Conservation (phyloP, 2,888 invertebrate species). For the Merodon equestris region DNA sequence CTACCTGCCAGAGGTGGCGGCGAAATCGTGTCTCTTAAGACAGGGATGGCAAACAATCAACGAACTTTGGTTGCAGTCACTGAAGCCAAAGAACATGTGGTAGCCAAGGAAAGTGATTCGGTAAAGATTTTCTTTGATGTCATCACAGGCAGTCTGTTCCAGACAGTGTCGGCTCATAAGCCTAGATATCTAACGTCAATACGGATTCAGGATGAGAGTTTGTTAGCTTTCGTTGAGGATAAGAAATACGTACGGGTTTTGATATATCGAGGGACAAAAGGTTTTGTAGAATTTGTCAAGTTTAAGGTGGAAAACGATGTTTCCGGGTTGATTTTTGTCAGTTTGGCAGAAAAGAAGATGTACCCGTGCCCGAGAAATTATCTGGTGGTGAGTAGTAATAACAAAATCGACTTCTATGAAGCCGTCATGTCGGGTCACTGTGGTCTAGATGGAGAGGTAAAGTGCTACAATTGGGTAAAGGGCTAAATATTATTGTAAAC, state of each 20-base stretch:
- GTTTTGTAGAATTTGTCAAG: slow-evolving; percentile 75
- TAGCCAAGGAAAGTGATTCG: slow-evolving; percentile 72
- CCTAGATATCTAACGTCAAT: slow-evolving; percentile 79
- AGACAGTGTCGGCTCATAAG: slow-evolving; percentile 79
- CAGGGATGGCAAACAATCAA: slow-evolving; percentile 72
- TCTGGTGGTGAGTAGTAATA: slow-evolving; percentile 69
- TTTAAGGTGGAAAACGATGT: slow-evolving; percentile 68
- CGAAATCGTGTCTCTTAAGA: slow-evolving; percentile 75
- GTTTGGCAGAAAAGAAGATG: slow-evolving; percentile 47
- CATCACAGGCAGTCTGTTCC: slow-evolving; percentile 79
- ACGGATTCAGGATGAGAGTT: slow-evolving; percentile 79
- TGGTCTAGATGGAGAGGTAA: slow-evolving; percentile 8
- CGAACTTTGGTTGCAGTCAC: slow-evolving; percentile 77
- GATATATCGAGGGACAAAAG: slow-evolving; percentile 76
- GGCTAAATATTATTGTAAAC: neutral
- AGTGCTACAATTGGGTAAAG: slow-evolving; percentile 11
- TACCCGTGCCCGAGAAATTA: slow-evolving; percentile 68
- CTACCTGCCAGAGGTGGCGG: slow-evolving; percentile 73
- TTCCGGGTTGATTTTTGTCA: slow-evolving; percentile 69
- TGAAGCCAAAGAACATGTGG: slow-evolving; percentile 38
- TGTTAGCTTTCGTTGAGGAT: slow-evolving; percentile 80
- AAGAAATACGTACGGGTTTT: slow-evolving; percentile 72
- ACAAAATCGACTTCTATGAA: slow-evolving; percentile 73
- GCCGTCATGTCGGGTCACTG: slow-evolving; percentile 71
- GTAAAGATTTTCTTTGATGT: slow-evolving; percentile 80